Conservation (phyloP, 2,797 vertebrate species). For the Philypnodon macrostomus region DNA sequence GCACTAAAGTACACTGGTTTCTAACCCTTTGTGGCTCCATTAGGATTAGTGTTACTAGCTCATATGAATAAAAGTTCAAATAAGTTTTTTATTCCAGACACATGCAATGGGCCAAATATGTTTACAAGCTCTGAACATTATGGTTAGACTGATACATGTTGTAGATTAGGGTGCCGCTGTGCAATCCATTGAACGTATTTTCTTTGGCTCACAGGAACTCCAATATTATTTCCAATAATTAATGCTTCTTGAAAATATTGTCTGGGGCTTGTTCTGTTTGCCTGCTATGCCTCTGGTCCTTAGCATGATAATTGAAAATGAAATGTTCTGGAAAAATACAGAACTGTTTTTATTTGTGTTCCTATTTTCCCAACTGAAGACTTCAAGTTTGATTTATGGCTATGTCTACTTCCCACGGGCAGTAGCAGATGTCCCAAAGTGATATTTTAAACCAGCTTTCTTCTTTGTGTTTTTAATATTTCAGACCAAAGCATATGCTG, state of each 20-base stretch:
- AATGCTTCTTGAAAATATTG: not conserved
- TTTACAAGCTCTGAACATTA: no score
- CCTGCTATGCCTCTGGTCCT: not conserved
- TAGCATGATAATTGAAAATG: conserved; percentile 4
- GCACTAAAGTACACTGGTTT: no score
- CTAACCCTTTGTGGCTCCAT: no score
- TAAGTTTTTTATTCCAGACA: no score
- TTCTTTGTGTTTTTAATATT: not conserved
- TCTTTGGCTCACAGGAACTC: no score
- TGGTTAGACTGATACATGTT: no score
- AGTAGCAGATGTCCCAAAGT: conserved; percentile 3
- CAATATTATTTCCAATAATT: not conserved
- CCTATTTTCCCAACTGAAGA: not conserved
- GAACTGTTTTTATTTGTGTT: not conserved
- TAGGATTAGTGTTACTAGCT: no score
- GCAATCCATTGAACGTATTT: no score
- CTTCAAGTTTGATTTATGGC: not conserved
- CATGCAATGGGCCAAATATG: no score
- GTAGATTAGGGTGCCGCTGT: no score
- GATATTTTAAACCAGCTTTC: not conserved
- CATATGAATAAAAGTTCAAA: no score
- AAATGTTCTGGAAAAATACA: not conserved
- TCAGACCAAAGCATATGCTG: not conserved
- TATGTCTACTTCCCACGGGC: not conserved
- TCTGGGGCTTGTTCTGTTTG: not conserved